Evolutionary conservation across 2,888 invertebrate species (phyloP).

Genomic region (Trimorus sp.): DNA sequence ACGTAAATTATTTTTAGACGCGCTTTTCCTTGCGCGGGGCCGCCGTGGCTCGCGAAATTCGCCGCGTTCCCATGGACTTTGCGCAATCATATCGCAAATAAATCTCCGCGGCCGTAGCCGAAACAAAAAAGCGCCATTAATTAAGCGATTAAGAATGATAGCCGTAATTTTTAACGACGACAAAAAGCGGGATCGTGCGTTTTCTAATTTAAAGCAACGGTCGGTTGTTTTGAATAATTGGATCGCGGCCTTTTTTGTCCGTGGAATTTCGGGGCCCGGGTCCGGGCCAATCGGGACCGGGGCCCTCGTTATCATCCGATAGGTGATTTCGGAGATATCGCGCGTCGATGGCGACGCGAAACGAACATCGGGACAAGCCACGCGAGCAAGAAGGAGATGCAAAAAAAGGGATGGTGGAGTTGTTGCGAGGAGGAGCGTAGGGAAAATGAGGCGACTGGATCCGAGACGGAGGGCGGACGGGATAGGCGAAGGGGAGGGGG

Average conservation of each 20-base stretch:
- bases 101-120: constrained; percentile 12
- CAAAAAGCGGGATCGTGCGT: constrained; percentile 23
- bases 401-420: constrained; percentile 60
- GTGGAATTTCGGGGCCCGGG: constrained; percentile 6
- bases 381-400: constrained; percentile 49
- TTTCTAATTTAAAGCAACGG: constrained; percentile 50
- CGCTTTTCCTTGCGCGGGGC: constrained; percentile 34
- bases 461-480: constrained; percentile 63
- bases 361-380: constrained; percentile 72
- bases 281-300: constrained; percentile 23
- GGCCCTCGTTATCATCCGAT: constrained; percentile 59
- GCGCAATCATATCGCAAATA: constrained; percentile 23
- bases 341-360: constrained; percentile 77
- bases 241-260: constrained; percentile 21
- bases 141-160: constrained; percentile 40
- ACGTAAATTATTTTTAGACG: constrained; percentile 64
- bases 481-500: constrained; percentile 72
- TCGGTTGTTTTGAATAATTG: constrained; percentile 55
- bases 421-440: constrained; percentile 73
- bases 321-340: constrained; percentile 67
- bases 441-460: constrained; percentile 72
- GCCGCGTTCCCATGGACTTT: constrained; percentile 32
- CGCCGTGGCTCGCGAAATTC: neutral
- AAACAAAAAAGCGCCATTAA: constrained; percentile 41
- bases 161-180: constrained; percentile 32